These are phyloP conservation scores for Phasianus colchicus DNA, from an alignment of 2,113 vertebrate species.

Conservation along the genomic window DNA sequence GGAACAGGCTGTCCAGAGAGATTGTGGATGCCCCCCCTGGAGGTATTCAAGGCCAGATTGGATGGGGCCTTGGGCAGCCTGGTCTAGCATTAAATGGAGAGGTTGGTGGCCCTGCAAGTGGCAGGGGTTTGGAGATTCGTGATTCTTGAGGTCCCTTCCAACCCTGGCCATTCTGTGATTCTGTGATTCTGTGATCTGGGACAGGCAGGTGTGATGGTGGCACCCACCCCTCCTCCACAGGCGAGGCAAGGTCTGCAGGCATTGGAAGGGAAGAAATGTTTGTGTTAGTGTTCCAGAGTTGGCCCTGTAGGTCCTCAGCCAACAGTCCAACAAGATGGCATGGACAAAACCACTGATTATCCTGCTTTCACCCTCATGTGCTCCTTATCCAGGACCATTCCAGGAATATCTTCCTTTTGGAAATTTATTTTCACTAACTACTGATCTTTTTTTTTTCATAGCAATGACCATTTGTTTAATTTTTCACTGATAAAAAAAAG, in stretches of 20 bases:
- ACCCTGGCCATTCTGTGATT: no score
- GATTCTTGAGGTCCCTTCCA: no score
- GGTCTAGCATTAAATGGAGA: no score
- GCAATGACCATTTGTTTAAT: accelerated
- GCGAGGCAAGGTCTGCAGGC: accelerated
- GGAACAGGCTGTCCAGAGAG: no score
- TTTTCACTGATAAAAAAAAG: background rate
- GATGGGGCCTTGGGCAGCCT: no score
- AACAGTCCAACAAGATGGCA: background rate
- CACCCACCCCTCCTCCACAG: accelerated
- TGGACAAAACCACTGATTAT: background rate
- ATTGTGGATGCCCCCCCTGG: no score
- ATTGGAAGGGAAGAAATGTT: accelerated
- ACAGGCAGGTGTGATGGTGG: background rate
- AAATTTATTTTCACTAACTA: background rate
- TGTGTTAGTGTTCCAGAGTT: accelerated
- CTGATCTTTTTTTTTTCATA: background rate
- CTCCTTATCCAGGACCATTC: background rate
- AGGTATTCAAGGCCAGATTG: no score
- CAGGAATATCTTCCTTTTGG: background rate
- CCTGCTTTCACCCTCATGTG: accelerated
- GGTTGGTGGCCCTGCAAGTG: no score
- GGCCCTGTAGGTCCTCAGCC: accelerated
- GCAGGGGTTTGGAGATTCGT: no score
- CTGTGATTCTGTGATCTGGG: no score